Evolutionary conservation across 2,888 invertebrate species (phyloP).

Genomic region (Halictus quadricinctus): DNA sequence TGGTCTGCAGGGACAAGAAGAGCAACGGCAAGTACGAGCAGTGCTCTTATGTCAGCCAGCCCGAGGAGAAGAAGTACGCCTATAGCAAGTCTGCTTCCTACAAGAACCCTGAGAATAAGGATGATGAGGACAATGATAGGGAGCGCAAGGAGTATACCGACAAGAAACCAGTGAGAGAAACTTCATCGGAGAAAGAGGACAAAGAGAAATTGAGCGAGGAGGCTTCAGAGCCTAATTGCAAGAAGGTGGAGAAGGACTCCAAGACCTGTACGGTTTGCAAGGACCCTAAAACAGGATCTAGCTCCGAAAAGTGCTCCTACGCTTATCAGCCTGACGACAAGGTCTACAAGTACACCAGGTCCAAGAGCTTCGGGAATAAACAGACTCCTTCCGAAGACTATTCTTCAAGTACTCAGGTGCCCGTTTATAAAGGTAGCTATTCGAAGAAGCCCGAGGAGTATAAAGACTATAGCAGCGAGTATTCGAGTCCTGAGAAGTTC

Average conservation of each 20-base stretch:
- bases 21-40: slow-evolving; percentile 91
- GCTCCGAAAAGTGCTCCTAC: slow-evolving; percentile 85
- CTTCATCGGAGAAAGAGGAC: background rate
- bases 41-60: slow-evolving; percentile 90
- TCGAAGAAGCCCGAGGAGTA: slow-evolving; percentile 9
- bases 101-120: slow-evolving; percentile 81
- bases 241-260: slow-evolving; percentile 76
- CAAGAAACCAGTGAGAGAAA: slow-evolving; percentile 14
- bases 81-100: slow-evolving; percentile 73
- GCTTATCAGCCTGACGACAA: slow-evolving; percentile 82
- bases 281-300: slow-evolving; percentile 83
- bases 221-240: slow-evolving; percentile 59
- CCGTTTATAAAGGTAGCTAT: background rate
- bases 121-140: background rate
- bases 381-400: slow-evolving; percentile 38
- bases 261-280: slow-evolving; percentile 85
- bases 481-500: slow-evolving; percentile 39
- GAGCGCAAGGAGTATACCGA: slow-evolving; percentile 16
- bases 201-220: slow-evolving; percentile 2
- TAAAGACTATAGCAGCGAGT: slow-evolving; percentile 48
- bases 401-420: background rate
- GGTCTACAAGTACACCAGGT: slow-evolving; percentile 75
- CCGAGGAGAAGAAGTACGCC: slow-evolving; percentile 85
- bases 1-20: slow-evolving; percentile 89
- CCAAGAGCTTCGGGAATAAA: slow-evolving; percentile 73